Conservation (phyloP, 2,113 vertebrate species). For the Pyxicephalus adspersus region DNA sequence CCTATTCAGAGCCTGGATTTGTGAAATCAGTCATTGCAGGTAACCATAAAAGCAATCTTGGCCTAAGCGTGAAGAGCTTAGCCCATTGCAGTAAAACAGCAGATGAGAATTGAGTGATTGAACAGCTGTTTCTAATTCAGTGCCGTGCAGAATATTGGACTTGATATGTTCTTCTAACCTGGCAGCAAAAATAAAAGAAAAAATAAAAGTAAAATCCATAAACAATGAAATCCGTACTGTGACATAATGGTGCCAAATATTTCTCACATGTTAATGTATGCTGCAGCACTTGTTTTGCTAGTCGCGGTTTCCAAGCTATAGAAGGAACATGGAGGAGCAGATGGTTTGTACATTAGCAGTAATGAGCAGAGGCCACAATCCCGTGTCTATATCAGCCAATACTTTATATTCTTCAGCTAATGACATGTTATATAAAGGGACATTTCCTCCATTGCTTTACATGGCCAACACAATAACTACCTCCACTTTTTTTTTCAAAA, state of each 20-base stretch:
- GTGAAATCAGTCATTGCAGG: neutral
- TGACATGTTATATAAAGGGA: neutral
- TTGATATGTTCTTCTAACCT: neutral
- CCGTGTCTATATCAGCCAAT: neutral
- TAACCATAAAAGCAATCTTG: neutral
- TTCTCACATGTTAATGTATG: neutral
- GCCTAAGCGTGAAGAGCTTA: neutral
- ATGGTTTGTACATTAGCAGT: constrained; percentile 32
- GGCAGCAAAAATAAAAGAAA: neutral
- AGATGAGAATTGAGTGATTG: neutral
- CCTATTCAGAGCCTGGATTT: neutral
- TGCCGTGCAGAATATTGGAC: neutral
- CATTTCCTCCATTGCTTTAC: neutral
- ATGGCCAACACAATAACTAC: neutral
- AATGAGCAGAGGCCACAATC: constrained; percentile 6
- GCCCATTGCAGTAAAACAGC: neutral
- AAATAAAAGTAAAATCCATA: no score
- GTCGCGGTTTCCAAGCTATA: constrained; percentile 1
- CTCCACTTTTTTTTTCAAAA: neutral
- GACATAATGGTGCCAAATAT: neutral
- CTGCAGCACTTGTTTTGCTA: neutral
- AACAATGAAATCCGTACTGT: neutral
- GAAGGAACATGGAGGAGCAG: constrained; percentile 17
- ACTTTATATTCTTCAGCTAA: neutral
- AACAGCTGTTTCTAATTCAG: neutral